Percentiles rank a stretch among this genome's conserved stretches.
These are phyloP conservation scores for Callimorpha dominula DNA, from an alignment of 2,888 invertebrate species.

Conservation along the genomic window DNA sequence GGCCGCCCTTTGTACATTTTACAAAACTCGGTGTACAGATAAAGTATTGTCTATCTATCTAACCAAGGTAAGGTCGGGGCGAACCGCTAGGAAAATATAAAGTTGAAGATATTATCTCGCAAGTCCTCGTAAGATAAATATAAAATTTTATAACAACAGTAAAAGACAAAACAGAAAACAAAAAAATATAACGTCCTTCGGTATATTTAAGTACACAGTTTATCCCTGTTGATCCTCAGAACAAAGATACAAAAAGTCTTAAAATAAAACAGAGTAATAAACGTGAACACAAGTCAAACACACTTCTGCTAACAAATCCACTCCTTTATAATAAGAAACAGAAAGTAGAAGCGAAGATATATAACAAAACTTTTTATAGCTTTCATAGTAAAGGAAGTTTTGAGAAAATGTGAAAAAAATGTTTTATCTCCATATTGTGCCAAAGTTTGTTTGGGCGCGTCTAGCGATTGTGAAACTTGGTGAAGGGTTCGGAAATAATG, in stretches of 20 bases:
- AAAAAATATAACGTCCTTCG: neutral
- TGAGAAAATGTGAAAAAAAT: slow-evolving; percentile 37
- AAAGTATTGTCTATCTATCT: too few relatives aligned
- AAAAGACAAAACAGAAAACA: slow-evolving; percentile 1
- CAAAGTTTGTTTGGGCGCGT: slow-evolving; percentile 14
- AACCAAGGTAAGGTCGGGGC: too few relatives aligned
- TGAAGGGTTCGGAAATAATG: slow-evolving; percentile 25
- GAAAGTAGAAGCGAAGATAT: slow-evolving; percentile 30
- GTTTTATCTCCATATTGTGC: slow-evolving; percentile 41
- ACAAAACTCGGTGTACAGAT: too few relatives aligned
- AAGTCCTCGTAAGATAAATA: neutral
- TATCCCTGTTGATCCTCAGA: slow-evolving; percentile 1
- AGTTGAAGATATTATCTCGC: too few relatives aligned
- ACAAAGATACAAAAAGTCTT: slow-evolving; percentile 14
- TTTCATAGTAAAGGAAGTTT: slow-evolving; percentile 29
- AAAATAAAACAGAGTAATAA: slow-evolving; percentile 17
- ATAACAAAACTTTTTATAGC: slow-evolving; percentile 41
- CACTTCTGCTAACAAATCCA: slow-evolving; percentile 28
- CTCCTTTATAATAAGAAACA: slow-evolving; percentile 22
- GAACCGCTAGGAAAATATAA: too few relatives aligned
- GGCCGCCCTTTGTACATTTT: too few relatives aligned
- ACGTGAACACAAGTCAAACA: slow-evolving; percentile 25
- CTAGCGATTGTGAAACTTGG: slow-evolving; percentile 15
- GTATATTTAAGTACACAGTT: neutral
- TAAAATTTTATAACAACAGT: neutral